Percentiles rank a stretch among this genome's conserved stretches.
Evolutionary conservation across 2,113 vertebrate species (phyloP).

Genomic region (Oplegnathus fasciatus): DNA sequence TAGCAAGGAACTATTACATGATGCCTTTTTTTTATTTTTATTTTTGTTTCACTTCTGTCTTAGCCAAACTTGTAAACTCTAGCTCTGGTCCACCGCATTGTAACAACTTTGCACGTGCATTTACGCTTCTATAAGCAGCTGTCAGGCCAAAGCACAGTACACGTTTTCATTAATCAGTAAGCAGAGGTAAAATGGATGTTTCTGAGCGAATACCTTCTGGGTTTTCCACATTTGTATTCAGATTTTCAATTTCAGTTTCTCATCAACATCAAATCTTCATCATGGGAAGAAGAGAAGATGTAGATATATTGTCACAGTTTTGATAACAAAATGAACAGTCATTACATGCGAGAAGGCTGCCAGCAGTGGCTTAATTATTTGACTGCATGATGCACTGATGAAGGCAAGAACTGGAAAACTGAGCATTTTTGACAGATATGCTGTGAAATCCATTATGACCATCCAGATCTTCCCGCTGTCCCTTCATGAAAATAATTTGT

Average conservation of each 20-base stretch:
- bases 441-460: slow-evolving; percentile 23
- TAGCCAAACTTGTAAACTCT: neutral
- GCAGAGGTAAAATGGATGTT: slow-evolving; percentile 9
- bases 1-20: neutral
- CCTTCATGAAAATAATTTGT: neutral
- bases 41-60: neutral
- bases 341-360: neutral
- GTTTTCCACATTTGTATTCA: too few relatives aligned
- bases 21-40: too few relatives aligned
- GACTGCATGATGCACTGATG: slow-evolving; percentile 17
- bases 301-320: neutral
- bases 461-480: neutral
- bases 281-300: neutral
- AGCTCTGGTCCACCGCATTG: neutral
- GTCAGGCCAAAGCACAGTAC: neutral
- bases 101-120: slow-evolving; percentile 34
- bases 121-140: slow-evolving; percentile 9
- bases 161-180: too few relatives aligned
- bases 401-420: neutral
- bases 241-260: neutral
- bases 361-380: neutral
- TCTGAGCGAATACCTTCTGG: neutral
- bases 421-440: slow-evolving; percentile 24
- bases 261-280: neutral
- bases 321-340: neutral